Evolutionary conservation across 2,797 vertebrate species (phyloP).

Genomic region (Lophura swinhoii): DNA sequence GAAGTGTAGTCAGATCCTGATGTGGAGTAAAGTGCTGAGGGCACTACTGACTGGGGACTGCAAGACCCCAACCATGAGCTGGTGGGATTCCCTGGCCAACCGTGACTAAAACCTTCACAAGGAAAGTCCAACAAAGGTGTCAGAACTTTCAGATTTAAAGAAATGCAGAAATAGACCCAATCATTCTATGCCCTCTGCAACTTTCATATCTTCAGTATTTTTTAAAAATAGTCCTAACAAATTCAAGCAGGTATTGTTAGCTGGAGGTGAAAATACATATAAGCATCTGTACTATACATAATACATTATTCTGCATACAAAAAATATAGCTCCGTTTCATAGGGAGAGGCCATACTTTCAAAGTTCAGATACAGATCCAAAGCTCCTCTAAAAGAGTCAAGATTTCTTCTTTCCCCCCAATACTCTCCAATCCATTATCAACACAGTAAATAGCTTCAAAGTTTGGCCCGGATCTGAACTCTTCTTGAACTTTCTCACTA

Average conservation of each 20-base stretch:
- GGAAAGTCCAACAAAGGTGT: background rate
- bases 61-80: background rate
- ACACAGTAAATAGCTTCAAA: constrained; percentile 41
- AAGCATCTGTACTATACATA: constrained; percentile 32
- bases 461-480: constrained; percentile 22
- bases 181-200: background rate
- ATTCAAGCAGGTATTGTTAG: constrained; percentile 57
- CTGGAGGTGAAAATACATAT: constrained; percentile 60
- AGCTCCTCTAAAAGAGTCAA: background rate
- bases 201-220: constrained; percentile 46
- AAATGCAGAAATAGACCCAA: constrained; percentile 5
- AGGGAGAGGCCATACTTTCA: constrained; percentile 1
- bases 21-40: background rate
- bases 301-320: constrained; percentile 33
- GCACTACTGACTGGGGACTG: background rate
- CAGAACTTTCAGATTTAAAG: constrained; percentile 20
- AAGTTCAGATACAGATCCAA: constrained; percentile 36
- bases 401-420: background rate
- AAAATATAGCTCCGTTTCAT: constrained; percentile 12
- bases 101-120: background rate
- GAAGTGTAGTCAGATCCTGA: background rate
- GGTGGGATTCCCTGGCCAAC: rapidly evolving
- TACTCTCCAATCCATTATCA: background rate
- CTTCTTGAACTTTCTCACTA: constrained; percentile 36
- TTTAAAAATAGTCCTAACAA: constrained; percentile 38